phyloP scores from a whole-genome alignment of 2,113 vertebrate species.

The Perca fluviatilis region DNA sequence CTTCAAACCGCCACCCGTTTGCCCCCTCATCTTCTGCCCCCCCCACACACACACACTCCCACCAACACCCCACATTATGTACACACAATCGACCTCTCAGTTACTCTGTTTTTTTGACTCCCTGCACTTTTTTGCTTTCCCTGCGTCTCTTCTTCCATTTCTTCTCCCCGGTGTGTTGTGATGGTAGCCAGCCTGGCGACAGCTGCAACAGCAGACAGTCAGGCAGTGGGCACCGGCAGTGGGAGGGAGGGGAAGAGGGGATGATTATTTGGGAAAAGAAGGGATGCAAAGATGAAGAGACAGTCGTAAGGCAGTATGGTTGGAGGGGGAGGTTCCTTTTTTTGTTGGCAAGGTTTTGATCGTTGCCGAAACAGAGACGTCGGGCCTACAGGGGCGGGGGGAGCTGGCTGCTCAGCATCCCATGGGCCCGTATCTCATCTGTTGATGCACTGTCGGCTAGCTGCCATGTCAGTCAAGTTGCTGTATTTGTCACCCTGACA shows the following conservation, averaged over 20 bases:
- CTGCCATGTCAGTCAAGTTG: constrained; percentile 20
- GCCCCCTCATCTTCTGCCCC: no score
- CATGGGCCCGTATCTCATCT: constrained; percentile 18
- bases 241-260: constrained; percentile 25
- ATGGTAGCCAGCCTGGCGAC: constrained; percentile 66
- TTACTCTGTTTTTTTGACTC: constrained; percentile 27
- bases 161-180: constrained; percentile 59
- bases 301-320: constrained; percentile 5
- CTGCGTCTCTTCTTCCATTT: constrained; percentile 41
- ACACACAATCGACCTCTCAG: constrained; percentile 45
- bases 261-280: constrained; percentile 26
- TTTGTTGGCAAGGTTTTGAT: constrained; percentile 45
- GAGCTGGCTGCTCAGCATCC: constrained; percentile 26
- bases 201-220: constrained; percentile 74
- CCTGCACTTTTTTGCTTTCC: constrained; percentile 19
- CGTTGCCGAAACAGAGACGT: constrained; percentile 44
- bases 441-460: constrained; percentile 32
- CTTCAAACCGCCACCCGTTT: background rate
- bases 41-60: background rate
- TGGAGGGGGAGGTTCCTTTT: constrained; percentile 31
- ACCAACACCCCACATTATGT: constrained; percentile 29
- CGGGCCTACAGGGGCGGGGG: background rate
- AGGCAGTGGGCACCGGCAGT: constrained; percentile 33
- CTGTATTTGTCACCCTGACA: constrained; percentile 15
- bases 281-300: constrained; percentile 43